Conservation (phyloP, 2,113 vertebrate species). For the Brevimyrus niger region DNA sequence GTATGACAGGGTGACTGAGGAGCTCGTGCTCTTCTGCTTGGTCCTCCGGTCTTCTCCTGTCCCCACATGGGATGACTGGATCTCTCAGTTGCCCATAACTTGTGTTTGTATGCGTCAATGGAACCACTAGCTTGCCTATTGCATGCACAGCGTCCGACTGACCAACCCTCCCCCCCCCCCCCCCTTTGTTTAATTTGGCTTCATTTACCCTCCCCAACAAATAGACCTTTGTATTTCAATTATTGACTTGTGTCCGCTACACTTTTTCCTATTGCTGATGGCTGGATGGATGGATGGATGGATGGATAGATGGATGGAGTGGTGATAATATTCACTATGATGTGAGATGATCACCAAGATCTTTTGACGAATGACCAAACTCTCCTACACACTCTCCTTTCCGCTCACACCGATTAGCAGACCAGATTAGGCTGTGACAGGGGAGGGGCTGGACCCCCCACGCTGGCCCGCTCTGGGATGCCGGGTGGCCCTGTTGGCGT, state of each 20-base stretch:
- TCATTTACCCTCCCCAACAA: not conserved
- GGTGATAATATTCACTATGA: not conserved
- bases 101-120: not conserved
- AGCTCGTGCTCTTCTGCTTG: not conserved
- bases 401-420: not conserved
- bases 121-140: not conserved
- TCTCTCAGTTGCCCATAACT: not conserved
- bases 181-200: not conserved
- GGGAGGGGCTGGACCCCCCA: not conserved
- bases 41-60: not conserved
- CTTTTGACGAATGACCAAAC: not conserved
- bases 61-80: not conserved
- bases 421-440: not conserved
- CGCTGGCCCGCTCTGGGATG: not conserved
- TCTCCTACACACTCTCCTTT: not conserved
- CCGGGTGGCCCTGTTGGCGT: not conserved
- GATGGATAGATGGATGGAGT: not conserved
- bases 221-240: not conserved
- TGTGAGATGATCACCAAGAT: not conserved
- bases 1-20: not conserved
- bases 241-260: not conserved
- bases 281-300: not conserved
- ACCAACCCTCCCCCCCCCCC: not conserved
- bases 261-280: not conserved
- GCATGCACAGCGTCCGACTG: not conserved